These are phyloP conservation scores for Scomberomorus guttatus DNA, from an alignment of 2,797 vertebrate species.

Conservation along the genomic window DNA sequence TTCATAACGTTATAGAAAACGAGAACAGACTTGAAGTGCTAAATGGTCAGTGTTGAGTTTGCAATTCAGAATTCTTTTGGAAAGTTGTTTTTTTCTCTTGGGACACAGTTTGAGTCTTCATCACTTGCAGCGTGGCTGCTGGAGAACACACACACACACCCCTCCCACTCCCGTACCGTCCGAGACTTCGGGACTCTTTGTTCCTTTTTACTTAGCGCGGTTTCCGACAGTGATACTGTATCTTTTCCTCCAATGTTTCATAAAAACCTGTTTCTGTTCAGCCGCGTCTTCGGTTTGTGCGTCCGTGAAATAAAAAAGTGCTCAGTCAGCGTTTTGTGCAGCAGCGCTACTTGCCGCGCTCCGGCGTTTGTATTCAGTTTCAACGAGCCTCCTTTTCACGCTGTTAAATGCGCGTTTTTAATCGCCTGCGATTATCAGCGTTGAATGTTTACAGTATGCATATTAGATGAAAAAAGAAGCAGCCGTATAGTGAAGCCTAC, in stretches of 20 bases:
- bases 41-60: not conserved
- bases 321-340: slow-evolving; percentile 9
- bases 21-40: rapidly evolving
- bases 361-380: not conserved
- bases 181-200: slow-evolving; percentile 17
- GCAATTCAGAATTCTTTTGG: not conserved
- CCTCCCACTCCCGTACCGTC: not conserved
- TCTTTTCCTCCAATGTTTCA: too few species aligned
- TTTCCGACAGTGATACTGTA: not conserved
- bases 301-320: not conserved
- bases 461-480: too few species aligned
- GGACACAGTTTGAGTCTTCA: not conserved
- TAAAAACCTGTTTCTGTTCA: not conserved
- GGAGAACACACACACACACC: not conserved
- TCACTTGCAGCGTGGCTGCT: not conserved
- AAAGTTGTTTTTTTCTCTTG: not conserved
- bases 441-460: not conserved
- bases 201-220: not conserved
- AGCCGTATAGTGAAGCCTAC: rapidly evolving
- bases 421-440: not conserved
- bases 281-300: not conserved
- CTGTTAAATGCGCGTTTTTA: not conserved
- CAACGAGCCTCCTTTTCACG: not conserved
- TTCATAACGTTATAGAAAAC: too few species aligned
- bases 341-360: not conserved